Base-by-base conservation (phyloP, 2,888 invertebrate genomes). In the Muscina levida region DNA sequence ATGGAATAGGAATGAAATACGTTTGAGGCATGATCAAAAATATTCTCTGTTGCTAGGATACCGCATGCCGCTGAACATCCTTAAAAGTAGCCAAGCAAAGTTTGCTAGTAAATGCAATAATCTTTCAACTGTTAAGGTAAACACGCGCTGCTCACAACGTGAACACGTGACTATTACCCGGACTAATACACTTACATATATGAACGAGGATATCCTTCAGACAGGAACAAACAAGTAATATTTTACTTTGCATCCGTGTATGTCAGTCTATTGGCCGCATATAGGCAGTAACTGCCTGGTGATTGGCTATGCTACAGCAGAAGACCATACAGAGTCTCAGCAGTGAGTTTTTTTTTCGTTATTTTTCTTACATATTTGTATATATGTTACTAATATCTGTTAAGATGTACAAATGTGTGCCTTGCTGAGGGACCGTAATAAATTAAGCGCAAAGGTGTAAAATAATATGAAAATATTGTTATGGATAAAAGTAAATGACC, bases 61-160 rank as follows among this genome's bases (percentile, higher is more conserved):
- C 8, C 82, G 84, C 85, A 80, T 84, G 82, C 83, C 80, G 77
- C 19, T 67, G 56, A 75, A 72, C 6, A 4, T 17, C 42, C 8
- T 62, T 39, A 44, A 66, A 66, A 44, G 66, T 65, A 46, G 46
- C 44, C 22, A n/a, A 19, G 4, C 46, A 24, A 44, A 15, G 3
- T 15, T 46, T 19, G 53, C 10, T 24, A 26, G 53, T 57, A 85
- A 87, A 85, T 88, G 86, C 87, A 87, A 87, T 88, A 86, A 87
- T 87, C 86, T 87, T 87, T 86, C 85, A 85, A 84, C 85, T 59
- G 72, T 59, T 53, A 72, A 59, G 68, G 44, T 46, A 72, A 37
- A 71, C 75, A 77, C 71, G 74, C 77, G 42, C 59, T 59, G 17
- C 19, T 31, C 4, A n/a, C 42, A 57, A 48, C 37, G 8, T n/a